Conservation (phyloP, 2,113 vertebrate species). For the Phylloscopus whistleri region DNA sequence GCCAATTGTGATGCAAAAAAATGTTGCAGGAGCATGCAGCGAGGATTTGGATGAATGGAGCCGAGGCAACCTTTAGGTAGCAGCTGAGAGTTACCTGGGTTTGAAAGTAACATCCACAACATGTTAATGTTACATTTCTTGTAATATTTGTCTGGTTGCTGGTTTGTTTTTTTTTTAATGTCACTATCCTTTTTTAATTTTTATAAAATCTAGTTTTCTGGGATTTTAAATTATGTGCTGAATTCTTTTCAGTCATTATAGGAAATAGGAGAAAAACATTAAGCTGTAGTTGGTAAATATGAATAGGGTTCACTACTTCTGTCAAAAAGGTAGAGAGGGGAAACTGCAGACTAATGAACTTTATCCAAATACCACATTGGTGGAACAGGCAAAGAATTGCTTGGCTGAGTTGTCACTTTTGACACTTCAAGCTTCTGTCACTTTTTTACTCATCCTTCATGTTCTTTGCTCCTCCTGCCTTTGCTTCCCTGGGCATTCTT, state of each 20-base stretch:
- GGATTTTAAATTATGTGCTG: background rate
- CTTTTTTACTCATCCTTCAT: background rate
- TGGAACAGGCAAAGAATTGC: background rate
- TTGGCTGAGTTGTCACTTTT: background rate
- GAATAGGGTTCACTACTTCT: background rate
- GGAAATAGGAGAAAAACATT: background rate
- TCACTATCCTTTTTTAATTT: background rate
- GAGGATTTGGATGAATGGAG: background rate
- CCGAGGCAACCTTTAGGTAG: background rate
- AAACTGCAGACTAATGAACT: background rate
- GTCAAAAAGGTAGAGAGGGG: background rate
- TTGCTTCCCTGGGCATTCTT: background rate
- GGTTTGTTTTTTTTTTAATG: background rate
- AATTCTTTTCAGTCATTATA: background rate
- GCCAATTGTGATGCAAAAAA: background rate
- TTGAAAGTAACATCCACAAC: background rate
- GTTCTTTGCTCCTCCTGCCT: background rate
- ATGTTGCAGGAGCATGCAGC: fast-evolving
- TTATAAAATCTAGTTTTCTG: background rate
- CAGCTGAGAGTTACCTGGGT: background rate
- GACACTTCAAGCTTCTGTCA: background rate
- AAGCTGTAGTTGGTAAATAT: background rate
- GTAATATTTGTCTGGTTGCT: background rate
- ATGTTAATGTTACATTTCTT: background rate
- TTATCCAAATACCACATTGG: background rate